Evolutionary conservation across 2,888 invertebrate genomes (phyloP), one percentile per base, ranked within the genome.

Genomic region (Caradrina kadenii): DNA sequence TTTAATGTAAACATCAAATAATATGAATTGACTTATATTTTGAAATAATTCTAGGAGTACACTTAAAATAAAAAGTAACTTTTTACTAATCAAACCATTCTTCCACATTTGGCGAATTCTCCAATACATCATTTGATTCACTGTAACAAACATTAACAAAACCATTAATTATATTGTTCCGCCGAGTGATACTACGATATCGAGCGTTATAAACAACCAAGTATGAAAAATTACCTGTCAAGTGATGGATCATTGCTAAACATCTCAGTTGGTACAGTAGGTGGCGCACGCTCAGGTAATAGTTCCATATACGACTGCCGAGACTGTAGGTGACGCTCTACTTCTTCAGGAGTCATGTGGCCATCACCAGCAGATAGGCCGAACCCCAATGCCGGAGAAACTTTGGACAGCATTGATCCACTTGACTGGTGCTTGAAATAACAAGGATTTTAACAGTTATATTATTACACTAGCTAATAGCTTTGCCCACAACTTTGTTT

Each of bases 181-280:
- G 17, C 45, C 6, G 45, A 15, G 11, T 4, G 17, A 1, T n/a
- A n/a, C 35, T 19, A 49, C 48, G 7, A 49, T 11, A 19, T 19
- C 19, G 49, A 19, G 45, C 45, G n/a, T n/a, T n/a, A 2, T 13
- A 39, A 10, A 11, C 39, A 39, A 39, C 11, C 11, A 1, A 39
- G 39, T 39, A 10, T 39, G 11, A 2, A 17, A 45, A 54, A 22
- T 85, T 93, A 98, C 98, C 98, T 98, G 90, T 98, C 98, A 59
- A 98, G 94, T 1, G 98, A 98, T 63, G 98, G 98, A 87, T 99
- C 99, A 93, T 99, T 99, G 93, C 98, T 99, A 89, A 99, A 99
- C 97, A 99, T 98, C 94, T 99, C 99, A 52, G 98, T 98, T 6
- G 99, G 99, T 39, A 99, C 98, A 15, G 98, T 98, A 1, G 98